Evolutionary conservation across 1,140 invertebrate species (phyloP).

Genomic region (Macrobrachium nipponense): DNA sequence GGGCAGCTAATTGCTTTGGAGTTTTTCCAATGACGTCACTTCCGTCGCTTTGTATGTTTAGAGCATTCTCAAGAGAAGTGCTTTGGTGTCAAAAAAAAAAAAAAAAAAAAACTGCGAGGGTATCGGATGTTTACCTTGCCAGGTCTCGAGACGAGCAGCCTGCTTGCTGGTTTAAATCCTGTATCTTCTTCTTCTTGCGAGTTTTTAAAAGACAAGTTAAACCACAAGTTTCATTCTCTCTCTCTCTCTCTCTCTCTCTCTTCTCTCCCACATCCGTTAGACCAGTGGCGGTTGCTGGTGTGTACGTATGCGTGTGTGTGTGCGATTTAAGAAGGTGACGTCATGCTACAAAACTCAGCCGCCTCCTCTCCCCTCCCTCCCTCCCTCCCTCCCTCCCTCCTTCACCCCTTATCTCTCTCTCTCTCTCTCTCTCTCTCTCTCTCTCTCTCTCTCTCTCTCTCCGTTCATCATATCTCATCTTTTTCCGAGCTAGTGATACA

Average conservation of each 20-base stretch:
- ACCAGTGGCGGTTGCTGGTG: not conserved
- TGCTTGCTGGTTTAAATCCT: not conserved
- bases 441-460: not conserved
- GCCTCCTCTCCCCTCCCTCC: constrained; percentile 7
- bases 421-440: constrained; percentile 6
- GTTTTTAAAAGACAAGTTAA: too few relatives aligned
- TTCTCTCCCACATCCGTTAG: not conserved
- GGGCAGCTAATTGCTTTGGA: too few relatives aligned
- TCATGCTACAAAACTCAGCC: not conserved
- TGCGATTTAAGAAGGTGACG: not conserved
- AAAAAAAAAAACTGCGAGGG: too few relatives aligned
- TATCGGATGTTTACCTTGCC: too few relatives aligned
- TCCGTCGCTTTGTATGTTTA: too few relatives aligned
- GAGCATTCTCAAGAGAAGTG: too few relatives aligned
- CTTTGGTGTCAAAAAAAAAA: too few relatives aligned
- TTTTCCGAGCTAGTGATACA: not conserved
- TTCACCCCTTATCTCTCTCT: not conserved
- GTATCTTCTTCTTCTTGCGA: not conserved
- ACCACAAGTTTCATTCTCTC: constrained; percentile 3
- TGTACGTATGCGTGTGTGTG: constrained; percentile 8
- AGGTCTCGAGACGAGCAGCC: not conserved
- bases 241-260: constrained; percentile 1
- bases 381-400: not conserved
- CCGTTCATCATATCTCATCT: too few relatives aligned
- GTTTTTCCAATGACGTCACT: too few relatives aligned